Base-by-base conservation (phyloP, 2,888 invertebrate species). In the Synergus japonicus region DNA sequence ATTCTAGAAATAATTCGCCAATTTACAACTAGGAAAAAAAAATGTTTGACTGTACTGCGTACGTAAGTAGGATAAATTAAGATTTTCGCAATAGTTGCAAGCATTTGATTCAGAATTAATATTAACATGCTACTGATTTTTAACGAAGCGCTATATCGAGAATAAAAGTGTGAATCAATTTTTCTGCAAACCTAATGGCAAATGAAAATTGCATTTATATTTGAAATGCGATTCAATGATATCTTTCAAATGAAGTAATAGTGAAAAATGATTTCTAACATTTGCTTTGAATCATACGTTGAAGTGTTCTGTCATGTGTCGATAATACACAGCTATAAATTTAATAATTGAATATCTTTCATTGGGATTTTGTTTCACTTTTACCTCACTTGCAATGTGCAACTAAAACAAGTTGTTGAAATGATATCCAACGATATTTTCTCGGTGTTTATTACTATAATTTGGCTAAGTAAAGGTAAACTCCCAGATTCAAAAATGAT, bases 51-150 rank as follows among this genome's bases (percentile, higher is more conserved):
- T 37, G 15, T 29, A 37, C 9, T 29, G 64, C 13, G 64, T 2
- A 41, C 64, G 37, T 37, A 2, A n/a, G 8, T 54, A 54, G 2
- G 54, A 66, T n/a, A 41, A 66, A 41, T 43, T 18, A 22, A 15
- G 65, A 66, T n/a, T 66, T n/a, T 41, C 65, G 10, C 2, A 43
- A 3, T 43, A 8, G 9, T 66, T 13, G 13, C 9, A 41, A 43
- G n/a, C 65, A n/a, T n/a, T 66, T 41, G 37, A 37, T 43, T 41
- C 10, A 66, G 65, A 9, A 43, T 41, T n/a, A 66, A 66, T n/a
- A 43, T 66, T 41, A 66, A 66, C 65, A 66, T 66, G 65, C 65
- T 43, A 10, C 15, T 66, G 22, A 22, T 66, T 41, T 66, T 66
- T 15, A 66, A 66, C n/a, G 43, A 41, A 65, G 65, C 37, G 37